Evolutionary conservation across 2,888 invertebrate species (phyloP), one percentile per base, ranked within the genome.

Genomic region (Zaprionus bogoriensis): DNA sequence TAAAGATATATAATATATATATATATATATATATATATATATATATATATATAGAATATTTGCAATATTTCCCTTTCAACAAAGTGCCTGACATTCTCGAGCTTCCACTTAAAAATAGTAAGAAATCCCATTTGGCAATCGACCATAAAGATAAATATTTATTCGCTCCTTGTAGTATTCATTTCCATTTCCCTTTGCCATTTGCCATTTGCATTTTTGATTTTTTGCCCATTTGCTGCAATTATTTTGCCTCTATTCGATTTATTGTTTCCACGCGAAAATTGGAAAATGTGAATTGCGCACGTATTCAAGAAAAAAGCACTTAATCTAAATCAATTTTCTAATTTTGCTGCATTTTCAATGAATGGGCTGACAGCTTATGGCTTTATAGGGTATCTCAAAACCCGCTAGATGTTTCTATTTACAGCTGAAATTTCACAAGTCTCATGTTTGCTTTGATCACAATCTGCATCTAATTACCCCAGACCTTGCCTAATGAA

Each of bases 51-150:
- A n/a, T n/a, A n/a, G n/a, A n/a, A n/a, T n/a, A n/a, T n/a, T n/a
- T n/a, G n/a, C n/a, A n/a, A n/a, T n/a, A n/a, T n/a, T n/a, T n/a
- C n/a, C n/a, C n/a, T n/a, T n/a, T n/a, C n/a, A n/a, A n/a, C n/a
- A 32, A 32, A 36, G 17, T 36, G 14, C 14, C 42, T 52, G 62
- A 58, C 54, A 48, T 28, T 39, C 44, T 52, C 38, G 27, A 32
- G 12, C 45, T 42, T 57, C 42, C 22, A 50, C 36, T 45, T 38
- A 63, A 70, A 67, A 66, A 61, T 60, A 12, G 14, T 12, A 32
- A 32, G 22, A 60, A 76, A 64, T 77, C 44, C 3, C 47, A 60
- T 73, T 79, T 73, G 59, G 53, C 67, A 79, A 52, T 52, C 41
- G 45, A 48, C 47, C 42, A 44, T 27, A 14, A 28, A 50, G 36